Evolutionary conservation across 2,888 invertebrate species (phyloP), one percentile per base, ranked within the genome.

Genomic region (Dorcus parallelipipedus): DNA sequence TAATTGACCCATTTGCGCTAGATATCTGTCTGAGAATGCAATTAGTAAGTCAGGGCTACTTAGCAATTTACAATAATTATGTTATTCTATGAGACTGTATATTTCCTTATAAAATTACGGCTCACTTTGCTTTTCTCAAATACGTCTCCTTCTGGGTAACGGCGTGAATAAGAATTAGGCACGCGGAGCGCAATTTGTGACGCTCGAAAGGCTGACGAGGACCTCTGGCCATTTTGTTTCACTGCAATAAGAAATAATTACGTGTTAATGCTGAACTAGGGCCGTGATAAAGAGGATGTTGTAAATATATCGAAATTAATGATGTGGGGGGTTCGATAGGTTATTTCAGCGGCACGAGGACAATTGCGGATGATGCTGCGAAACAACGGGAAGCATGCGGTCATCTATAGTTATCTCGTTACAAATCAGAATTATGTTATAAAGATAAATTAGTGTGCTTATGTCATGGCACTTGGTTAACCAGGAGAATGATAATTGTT

Each of bases 371-470:
- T 47, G 48, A 66, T 65, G 64, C 67, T 65, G 62, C 60, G 65
- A 70, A 73, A 74, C 71, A 72, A 75, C 76, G 75, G 74, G 76
- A 76, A 74, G 73, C 72, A 72, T 76, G 73, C 73, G 71, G 74
- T 76, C 76, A 75, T 73, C 74, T 66, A 74, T 73, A 69, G 69
- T 73, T 75, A 73, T 75, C 74, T 74, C 73, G 71, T 75, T 73
- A 69, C 72, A 76, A 72, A 75, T 76, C 76, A 73, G 74, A 74
- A 76, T 75, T 75, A 76, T 74, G 73, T 76, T 73, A 75, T 76
- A 72, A 72, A 74, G 75, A 76, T 74, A 76, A 76, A 76, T 76
- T 76, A 74, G 74, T 74, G 72, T 71, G 75, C 75, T 77, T 76
- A 75, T 76, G 76, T 77, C 76, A 76, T 72, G 68, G 64, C 69